These are phyloP conservation scores for Spodoptera picta DNA, from an alignment of 2,888 invertebrate genomes.

Conservation along the genomic window DNA sequence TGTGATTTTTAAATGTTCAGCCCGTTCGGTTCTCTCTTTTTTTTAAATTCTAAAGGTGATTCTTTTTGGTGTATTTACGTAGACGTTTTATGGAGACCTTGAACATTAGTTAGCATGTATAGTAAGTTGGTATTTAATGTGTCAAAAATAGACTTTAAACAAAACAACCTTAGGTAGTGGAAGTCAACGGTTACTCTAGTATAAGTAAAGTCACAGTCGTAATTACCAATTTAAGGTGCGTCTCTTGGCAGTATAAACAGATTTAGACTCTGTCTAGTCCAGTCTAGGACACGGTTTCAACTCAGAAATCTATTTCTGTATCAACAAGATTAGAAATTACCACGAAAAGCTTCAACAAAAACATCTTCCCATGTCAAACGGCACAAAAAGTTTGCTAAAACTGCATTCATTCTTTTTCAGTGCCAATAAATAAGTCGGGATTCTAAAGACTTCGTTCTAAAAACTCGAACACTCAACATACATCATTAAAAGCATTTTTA, in stretches of 20 bases:
- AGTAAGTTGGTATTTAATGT: too few species aligned
- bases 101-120: too few species aligned
- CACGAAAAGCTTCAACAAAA: neutral
- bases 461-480: slow-evolving; percentile 64
- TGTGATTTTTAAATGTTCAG: slow-evolving; percentile 49
- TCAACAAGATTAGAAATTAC: neutral
- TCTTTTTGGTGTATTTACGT: slow-evolving; percentile 7
- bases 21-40: slow-evolving; percentile 20
- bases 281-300: neutral
- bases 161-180: too few species aligned
- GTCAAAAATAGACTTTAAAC: too few species aligned
- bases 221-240: too few species aligned
- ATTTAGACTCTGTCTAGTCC: neutral
- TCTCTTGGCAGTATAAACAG: neutral
- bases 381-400: slow-evolving; percentile 13
- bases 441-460: slow-evolving; percentile 33
- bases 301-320: neutral
- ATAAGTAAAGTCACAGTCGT: too few species aligned
- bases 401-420: slow-evolving; percentile 27
- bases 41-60: slow-evolving; percentile 9
- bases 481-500: slow-evolving; percentile 79
- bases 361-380: neutral
- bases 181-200: too few species aligned
- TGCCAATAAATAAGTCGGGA: slow-evolving; percentile 35
- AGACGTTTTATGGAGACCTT: too few species aligned